Evolutionary conservation across 2,113 vertebrate genomes (phyloP).

Genomic region (Piliocolobus tephrosceles): DNA sequence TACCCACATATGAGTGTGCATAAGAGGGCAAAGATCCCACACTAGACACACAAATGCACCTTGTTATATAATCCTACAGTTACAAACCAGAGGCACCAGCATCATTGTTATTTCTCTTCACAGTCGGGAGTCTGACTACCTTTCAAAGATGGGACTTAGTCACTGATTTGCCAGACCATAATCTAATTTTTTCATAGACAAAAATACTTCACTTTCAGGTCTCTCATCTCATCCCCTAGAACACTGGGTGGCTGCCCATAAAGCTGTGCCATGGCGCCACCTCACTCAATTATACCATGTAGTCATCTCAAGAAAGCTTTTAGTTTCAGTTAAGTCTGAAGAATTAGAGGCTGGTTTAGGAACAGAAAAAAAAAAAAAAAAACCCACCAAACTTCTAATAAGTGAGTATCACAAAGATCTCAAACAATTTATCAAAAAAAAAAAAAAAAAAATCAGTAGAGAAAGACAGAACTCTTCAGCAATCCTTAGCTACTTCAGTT

Average conservation of each 20-base stretch:
- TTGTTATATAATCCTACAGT: neutral
- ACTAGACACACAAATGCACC: neutral
- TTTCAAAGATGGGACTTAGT: neutral
- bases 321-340: slow-evolving; percentile 24
- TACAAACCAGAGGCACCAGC: neutral
- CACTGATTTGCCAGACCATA: slow-evolving; percentile 27
- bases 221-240: slow-evolving; percentile 64
- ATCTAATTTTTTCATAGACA: slow-evolving; percentile 43
- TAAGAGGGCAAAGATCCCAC: neutral
- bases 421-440: neutral
- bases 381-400: neutral
- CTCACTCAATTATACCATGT: slow-evolving; percentile 51
- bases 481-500: neutral
- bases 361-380: neutral
- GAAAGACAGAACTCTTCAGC: neutral
- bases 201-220: slow-evolving; percentile 44
- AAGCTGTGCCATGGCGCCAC: neutral
- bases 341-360: neutral
- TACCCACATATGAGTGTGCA: neutral
- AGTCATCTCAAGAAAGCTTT: slow-evolving; percentile 51
- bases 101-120: neutral
- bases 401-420: neutral
- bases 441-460: neutral
- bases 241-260: slow-evolving; percentile 56
- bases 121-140: neutral